Evolutionary conservation across 1,140 invertebrate genomes (phyloP), one percentile per base, ranked within the genome.

Genomic region (Bombus confusus): DNA sequence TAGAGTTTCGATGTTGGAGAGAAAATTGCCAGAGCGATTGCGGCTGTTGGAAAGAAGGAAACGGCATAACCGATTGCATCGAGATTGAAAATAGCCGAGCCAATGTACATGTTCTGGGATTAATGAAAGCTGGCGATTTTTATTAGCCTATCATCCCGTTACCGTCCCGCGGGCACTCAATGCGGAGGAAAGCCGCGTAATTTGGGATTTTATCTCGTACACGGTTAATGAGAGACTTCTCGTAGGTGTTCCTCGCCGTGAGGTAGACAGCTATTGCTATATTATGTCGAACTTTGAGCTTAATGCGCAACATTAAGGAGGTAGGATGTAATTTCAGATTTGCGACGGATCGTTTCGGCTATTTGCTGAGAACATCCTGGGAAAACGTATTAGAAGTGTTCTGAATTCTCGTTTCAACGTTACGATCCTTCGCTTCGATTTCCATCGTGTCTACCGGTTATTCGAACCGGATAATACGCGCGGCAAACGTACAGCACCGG

Each of bases 311-410:
- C 25, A 73, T 80, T 73, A 73, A 52, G 31, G 10, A 13, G 39
- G 77, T 41, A 85, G 83, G 83, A 80, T 85, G 68, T 71, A 85
- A 85, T 85, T 85, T 85, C 31, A 34, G 62, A 85, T 85, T 85
- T 59, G 83, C 68, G 83, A 80, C 57, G 83, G 68, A 37, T 68
- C 52, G 83, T 85, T 85, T 85, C 77, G 83, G 77, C 77, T 80
- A 34, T 85, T 80, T 71, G 68, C 57, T 10, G 39, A 62, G 83
- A 72, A 72, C 28, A 72, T 71, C 83, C 68, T 85, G 76, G 83
- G 77, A 80, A 80, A 85, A 79, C 68, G 68, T 80, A 62, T 85
- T 85, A 85, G 83, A 85, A 80, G 31, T 80, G n/a, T 72, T 72
- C 52, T 68, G 52, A n/a, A 28, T 37, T 28, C 64, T 62, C 68